These are phyloP conservation scores for Penelope pileata DNA, from an alignment of 2,113 vertebrate species.

Conservation along the genomic window DNA sequence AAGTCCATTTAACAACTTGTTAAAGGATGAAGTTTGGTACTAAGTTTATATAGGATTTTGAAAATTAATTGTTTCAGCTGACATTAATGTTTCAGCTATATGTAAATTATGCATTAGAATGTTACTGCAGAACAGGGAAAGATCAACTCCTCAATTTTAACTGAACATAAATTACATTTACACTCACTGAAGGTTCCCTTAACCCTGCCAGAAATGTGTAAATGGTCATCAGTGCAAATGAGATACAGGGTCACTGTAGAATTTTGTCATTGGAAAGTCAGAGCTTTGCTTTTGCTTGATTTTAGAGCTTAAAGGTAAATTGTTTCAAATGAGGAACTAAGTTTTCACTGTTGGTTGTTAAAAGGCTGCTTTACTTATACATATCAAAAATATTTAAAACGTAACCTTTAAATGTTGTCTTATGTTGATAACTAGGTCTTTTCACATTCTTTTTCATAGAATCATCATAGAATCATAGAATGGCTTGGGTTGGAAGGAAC, in stretches of 20 bases:
- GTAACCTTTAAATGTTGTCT: neutral
- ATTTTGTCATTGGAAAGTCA: neutral
- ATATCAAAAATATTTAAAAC: neutral
- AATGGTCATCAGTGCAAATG: neutral
- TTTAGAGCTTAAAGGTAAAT: neutral
- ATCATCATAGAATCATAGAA: neutral
- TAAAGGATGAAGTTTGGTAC: neutral
- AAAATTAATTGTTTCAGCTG: slow-evolving; percentile 55
- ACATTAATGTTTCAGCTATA: slow-evolving; percentile 30
- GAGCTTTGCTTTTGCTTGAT: neutral
- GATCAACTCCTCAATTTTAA: slow-evolving; percentile 18
- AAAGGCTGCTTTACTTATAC: neutral
- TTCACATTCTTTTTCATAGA: neutral
- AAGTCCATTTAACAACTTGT: neutral
- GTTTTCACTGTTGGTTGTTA: neutral
- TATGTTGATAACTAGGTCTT: neutral
- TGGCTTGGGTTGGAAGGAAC: neutral
- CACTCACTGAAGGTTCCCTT: neutral
- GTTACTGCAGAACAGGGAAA: slow-evolving; percentile 4
- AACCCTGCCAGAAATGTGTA: neutral
- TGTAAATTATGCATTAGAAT: slow-evolving; percentile 47
- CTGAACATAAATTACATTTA: slow-evolving; percentile 17
- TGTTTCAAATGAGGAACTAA: neutral
- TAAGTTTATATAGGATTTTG: slow-evolving; percentile 23
- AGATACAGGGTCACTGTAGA: neutral